Evolutionary conservation across 2,797 vertebrate species (phyloP), one percentile per base, ranked within the genome.

Genomic region (Spinibarbus caldwelli): DNA sequence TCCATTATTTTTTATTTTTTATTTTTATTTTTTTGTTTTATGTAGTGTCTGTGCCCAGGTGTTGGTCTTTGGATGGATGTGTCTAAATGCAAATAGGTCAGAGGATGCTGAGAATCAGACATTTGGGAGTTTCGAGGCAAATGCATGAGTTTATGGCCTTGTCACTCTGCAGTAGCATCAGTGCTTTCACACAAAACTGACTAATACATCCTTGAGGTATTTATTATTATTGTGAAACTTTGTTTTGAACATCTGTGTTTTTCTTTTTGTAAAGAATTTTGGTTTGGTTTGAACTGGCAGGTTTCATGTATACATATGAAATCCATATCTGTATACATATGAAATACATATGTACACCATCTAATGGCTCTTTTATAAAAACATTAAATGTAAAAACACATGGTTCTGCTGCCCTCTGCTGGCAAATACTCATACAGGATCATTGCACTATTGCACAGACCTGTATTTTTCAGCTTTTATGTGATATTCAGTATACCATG

Each of bases 361-460:
- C 34, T 31, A 47, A 23, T 36, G 43, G 17, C 11, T 49, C 23
- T n/a, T n/a, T n/a, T n/a, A n/a, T n/a, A n/a, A n/a, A n/a, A n/a
- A n/a, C n/a, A n/a, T n/a, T n/a, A n/a, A n/a, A n/a, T n/a, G n/a
- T n/a, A n/a, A n/a, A n/a, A n/a, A n/a, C n/a, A n/a, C n/a, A 59
- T 17, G 45, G 43, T 52, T 76, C 15, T 76, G 23, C 82, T 83
- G 23, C 71, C 57, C 71, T 76, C 82, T 76, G 43, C 43, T 83
- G 82, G 82, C 19, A 57, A 1, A 19, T 5, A 36, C 15, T 19
- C 59, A 31, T 19, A 10, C 45, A 23, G 5, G n/a, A 29, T 10
- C 41, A 47, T 19, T 5, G 23, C 36, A 12, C 57, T 7, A 29
- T 64, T 64, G 12, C 14, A 62, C 15, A 62, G 12, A 2, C 23